Base-by-base conservation (phyloP, 2,113 vertebrate species). In the Gopherus evgoodei region DNA sequence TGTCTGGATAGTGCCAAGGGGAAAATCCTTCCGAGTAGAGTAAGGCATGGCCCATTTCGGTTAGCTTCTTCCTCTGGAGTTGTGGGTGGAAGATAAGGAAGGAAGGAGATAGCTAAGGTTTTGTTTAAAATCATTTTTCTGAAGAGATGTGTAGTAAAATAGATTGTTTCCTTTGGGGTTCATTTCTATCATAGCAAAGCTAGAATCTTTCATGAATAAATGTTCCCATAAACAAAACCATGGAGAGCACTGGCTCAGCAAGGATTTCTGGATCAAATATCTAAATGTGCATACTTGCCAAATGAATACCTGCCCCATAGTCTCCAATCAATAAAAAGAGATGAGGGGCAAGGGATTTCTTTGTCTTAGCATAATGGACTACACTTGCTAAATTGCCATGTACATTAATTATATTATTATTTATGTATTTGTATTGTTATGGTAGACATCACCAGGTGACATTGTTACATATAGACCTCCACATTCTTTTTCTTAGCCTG, bases 1-100 rank as follows among this genome's bases (percentile, higher is more conserved):
- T 87, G 88, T 96, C 82, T 72, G 80, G 27, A 93, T 81, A 78
- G 52, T 84, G 78, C 89, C 93, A 96, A 93, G 38, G 88, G 83
- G 81, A 96, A 97, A 93, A 72, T 93, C 62, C 88, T 94, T 88
- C 84, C 85, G 72, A 93, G 78, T 69, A 65, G 87, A 95, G 94
- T 90, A 96, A 96, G 93, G 83, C 65, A 1, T 0, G 90, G 82
- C 88, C 96, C 97, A 95, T 93, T 90, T 95, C 88, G 88, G 93
- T 75, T 65, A 91, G 65, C 69, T 90, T 53, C 82, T 91, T 92
- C 87, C 82, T 94, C 87, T 93, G 81, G 76, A 92, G 93, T 53
- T 84, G 54, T 31, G 13, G 84, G 62, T 53, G 57, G 80, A 92
- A 62, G 90, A 25, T 53, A 54, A 44, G 78, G 47, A 87, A 47